These are phyloP conservation scores for Drosophila hawaiiensis DNA, from an alignment of 2,888 invertebrate species.

Conservation along the genomic window DNA sequence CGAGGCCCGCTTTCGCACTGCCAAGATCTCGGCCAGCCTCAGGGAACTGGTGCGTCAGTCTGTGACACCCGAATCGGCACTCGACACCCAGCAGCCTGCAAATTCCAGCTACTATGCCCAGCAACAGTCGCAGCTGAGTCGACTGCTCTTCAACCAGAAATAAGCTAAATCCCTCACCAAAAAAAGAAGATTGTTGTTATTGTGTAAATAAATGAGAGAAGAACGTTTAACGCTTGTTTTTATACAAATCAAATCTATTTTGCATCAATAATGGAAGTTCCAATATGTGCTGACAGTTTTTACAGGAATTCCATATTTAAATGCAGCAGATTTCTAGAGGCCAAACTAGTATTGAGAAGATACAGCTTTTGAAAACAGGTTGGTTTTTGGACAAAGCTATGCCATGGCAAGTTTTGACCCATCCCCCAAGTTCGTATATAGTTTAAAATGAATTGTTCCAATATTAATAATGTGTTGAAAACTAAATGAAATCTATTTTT, in stretches of 20 bases:
- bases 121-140: slow-evolving; percentile 64
- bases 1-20: slow-evolving; percentile 81
- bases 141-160: slow-evolving; percentile 60
- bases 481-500: background rate
- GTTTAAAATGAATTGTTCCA: background rate
- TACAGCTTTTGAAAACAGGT: background rate
- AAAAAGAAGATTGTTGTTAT: slow-evolving; percentile 41
- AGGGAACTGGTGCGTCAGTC: slow-evolving; percentile 84
- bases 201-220: slow-evolving; percentile 48
- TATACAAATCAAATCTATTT: background rate
- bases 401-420: background rate
- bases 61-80: slow-evolving; percentile 81
- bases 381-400: background rate
- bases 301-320: no score
- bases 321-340: background rate
- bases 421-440: background rate
- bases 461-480: background rate
- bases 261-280: background rate
- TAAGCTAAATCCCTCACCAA: background rate
- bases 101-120: slow-evolving; percentile 33
- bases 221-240: background rate
- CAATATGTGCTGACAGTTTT: no score
- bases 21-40: slow-evolving; percentile 84
- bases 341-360: background rate
- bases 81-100: slow-evolving; percentile 60